Base-by-base conservation (phyloP, 2,113 vertebrate species). In the Anolis carolinensis region DNA sequence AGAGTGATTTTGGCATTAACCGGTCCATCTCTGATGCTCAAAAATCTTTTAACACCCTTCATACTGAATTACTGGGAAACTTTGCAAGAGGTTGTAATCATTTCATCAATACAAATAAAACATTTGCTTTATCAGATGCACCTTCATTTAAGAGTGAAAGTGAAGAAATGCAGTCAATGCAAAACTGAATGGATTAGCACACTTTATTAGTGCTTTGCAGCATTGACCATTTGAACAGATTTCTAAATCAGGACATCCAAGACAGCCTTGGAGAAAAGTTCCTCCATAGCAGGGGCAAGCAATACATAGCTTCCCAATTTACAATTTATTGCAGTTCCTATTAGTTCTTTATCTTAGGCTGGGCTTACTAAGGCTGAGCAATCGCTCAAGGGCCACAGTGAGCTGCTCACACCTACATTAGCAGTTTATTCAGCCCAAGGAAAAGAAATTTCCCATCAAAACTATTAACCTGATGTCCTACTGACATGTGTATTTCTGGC, bases 41-140 rank as follows among this genome's bases (percentile, higher is more conserved):
- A 84, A 71, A 48, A 89, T 85, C 91, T 92, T 59, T 89, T 88
- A 88, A 32, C 20, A 81, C 44, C 36, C 25, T 90, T 90, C 82
- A 36, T 0, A n/a, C 55, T 88, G 59, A 65, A 85, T 83, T 44
- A 63, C 52, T 83, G 25, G 14, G 65, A 91, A 91, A 30, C 73
- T 91, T 91, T 90, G 48, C 62, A 65, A 30, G 70, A 36, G 7
- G 23, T 87, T 81, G 55, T 89, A 89, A 91, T 91, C 25, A 83
- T 91, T 91, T 91, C 55, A 87, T 92, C 84, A 87, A 86, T 92
- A 87, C 68, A 93, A 92, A 90, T 67, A 89, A 89, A 93, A 7
- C 27, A 55, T 14, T 75, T 7, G 16, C 87, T 90, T 90, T 89
- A 84, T n/a, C 86, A 67, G 18, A 72, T 74, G 68, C 27, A 83